Evolutionary conservation across 2,113 vertebrate species (phyloP), one percentile per base, ranked within the genome.

Genomic region (Hydrolagus affinis): DNA sequence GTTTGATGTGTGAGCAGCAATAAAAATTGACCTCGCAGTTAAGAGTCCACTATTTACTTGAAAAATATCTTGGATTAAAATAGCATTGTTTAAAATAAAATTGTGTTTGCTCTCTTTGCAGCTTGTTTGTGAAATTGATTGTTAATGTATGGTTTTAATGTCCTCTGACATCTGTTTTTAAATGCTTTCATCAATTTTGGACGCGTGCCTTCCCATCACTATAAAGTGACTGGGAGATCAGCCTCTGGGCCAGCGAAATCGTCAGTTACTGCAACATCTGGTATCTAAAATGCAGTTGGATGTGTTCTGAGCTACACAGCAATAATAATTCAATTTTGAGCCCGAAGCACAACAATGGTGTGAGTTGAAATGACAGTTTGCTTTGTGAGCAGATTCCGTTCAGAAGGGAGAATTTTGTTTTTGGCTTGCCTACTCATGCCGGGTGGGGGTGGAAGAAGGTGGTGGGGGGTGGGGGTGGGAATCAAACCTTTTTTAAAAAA

Each of bases 131-230:
- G 78, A 83, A 83, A 32, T 83, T 83, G 62, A 66, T 83, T 83
- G 78, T 32, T 21, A 66, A 62, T 30, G 15, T 19, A 4, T 60
- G 28, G 25, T 23, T 83, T 66, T 66, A 83, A 66, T 83, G 78
- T 21, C 23, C 25, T 91, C 87, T 91, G 93, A 94, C 90, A 89
- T 94, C 92, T 95, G 91, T 91, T 94, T 95, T 94, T 93, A 94
- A 83, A 93, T 88, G 89, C 91, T 89, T 92, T 92, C 88, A 90
- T 91, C 89, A 90, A 89, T 90, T 90, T 92, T 95, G 95, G 94
- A 92, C 86, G 88, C n/a, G 86, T 91, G 90, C 93, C 92, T 89
- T 87, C 88, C 85, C 88, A 87, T 88, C 89, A 87, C 90, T 91
- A 90, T 89, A 89, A 92, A 93, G 89, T 86, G 87, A 89, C 92